Evolutionary conservation across 2,113 vertebrate species (phyloP), one percentile per base, ranked within the genome.

Genomic region (Tachuris rubrigastra): DNA sequence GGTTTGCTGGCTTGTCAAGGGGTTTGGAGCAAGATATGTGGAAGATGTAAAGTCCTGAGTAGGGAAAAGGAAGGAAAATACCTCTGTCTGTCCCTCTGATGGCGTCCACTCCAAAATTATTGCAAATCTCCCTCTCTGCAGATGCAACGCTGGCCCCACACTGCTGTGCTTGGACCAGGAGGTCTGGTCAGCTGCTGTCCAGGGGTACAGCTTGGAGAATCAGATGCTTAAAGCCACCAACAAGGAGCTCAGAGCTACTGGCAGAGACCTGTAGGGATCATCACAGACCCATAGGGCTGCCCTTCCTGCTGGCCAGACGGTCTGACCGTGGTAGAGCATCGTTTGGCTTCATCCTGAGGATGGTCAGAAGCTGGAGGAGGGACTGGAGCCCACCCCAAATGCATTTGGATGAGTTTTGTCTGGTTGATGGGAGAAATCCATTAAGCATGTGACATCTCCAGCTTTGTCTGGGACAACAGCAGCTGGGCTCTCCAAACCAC

Each of bases 261-360:
- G 33, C 8, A 68, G 72, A 52, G 31, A 63, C 12, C 28, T 3
- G 2, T 30, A 21, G 47, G 20, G 50, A 47, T 18, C 47, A 49
- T 14, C 3, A 7, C 0, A 62, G 27, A 33, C 8, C 14, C 10
- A 1, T 5, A 55, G 31, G 24, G 22, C 67, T 72, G 42, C 22
- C 25, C 15, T 87, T 76, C 31, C 44, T 59, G 13, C 23, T 22
- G 28, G 58, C 53, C 58, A 41, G 37, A 30, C n/a, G 20, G 20
- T 20, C 63, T 11, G 12, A 17, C 21, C 0, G 0, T 39, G 44
- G n/a, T 18, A 27, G 27, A 60, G 14, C 18, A 22, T 55, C 15
- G 0, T 25, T 78, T 52, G 46, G 8, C 27, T 25, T 65, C 69
- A 21, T 56, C 65, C 62, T 42, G 21, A 59, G 60, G 37, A 12